Evolutionary conservation across 2,888 invertebrate species (phyloP), one percentile per base, ranked within the genome.

Genomic region (Dicroscelio sp.): DNA sequence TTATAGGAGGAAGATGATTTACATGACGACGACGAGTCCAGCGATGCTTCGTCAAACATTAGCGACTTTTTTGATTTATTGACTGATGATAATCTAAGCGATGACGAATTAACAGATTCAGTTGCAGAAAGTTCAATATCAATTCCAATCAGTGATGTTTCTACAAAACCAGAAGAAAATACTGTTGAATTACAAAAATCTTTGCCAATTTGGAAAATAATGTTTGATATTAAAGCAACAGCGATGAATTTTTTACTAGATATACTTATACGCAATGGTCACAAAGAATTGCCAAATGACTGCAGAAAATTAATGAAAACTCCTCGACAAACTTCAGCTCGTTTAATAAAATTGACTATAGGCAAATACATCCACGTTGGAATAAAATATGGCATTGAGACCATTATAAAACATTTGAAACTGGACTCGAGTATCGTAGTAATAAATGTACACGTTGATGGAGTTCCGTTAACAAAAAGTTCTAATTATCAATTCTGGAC

Each of bases 301-400:
- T 52, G 14, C 20, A 52, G 52, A n/a, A 52, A 52, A n/a, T 52
- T 52, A n/a, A 52, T 52, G 52, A 17, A 20, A 20, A 52, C 52
- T 20, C 52, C 52, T n/a, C 52, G 52, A 52, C 3, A 10, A 52
- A 67, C 67, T 35, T 33, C 35, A n/a, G 30, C 35, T 5, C 67
- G 38, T 5, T 2, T 67, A 35, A 35, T 38, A 23, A 67, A 67
- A 17, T 4, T 67, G 31, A 10, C 23, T 35, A 38, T 3, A 23
- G 67, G 67, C 35, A 67, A 35, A 35, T 67, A 67, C 25, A 67
- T 67, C 14, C 67, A 67, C 12, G 20, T 67, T 38, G 67, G 67
- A 17, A 67, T 67, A 2, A 67, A 23, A 67, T 25, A 67, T 67
- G 67, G 67, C 6, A 25, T 67, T 23, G 67, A 67, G 20, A 30